Percentiles rank a stretch among this genome's conserved stretches.
These are phyloP conservation scores for Cryptocephalus moraei DNA, from an alignment of 2,888 invertebrate genomes.

Conservation along the genomic window DNA sequence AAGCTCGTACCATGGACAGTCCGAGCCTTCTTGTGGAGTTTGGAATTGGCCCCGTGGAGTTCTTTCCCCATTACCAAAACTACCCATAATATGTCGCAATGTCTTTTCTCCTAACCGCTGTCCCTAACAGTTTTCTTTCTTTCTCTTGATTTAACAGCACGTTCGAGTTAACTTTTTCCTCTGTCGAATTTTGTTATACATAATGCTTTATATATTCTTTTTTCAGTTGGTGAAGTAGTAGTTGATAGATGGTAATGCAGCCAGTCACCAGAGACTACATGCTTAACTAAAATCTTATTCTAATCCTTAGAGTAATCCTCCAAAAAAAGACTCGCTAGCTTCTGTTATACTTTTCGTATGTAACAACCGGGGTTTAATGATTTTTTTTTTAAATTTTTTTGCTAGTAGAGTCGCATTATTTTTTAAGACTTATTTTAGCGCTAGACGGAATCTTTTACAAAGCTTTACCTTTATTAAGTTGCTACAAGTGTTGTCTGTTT, in stretches of 20 bases:
- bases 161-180: no score
- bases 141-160: no score
- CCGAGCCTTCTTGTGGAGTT: slow-evolving; percentile 14
- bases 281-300: not conserved
- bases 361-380: slow-evolving; percentile 5
- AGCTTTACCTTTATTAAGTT: slow-evolving; percentile 11
- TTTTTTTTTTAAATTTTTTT: slow-evolving; percentile 9
- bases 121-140: no score
- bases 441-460: slow-evolving; percentile 6
- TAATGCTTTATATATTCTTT: slow-evolving; percentile 19
- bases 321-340: slow-evolving; percentile 25
- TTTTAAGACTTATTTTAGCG: slow-evolving; percentile 14
- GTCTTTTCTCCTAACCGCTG: no score
- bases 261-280: not conserved
- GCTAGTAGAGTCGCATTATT: slow-evolving; percentile 18
- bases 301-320: slow-evolving; percentile 9
- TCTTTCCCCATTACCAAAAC: slow-evolving; percentile 2
- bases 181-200: no score
- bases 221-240: slow-evolving; percentile 64
- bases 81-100: not conserved
- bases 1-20: slow-evolving; percentile 16
- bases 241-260: slow-evolving; percentile 55
- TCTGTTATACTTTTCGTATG: slow-evolving; percentile 11
- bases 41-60: slow-evolving; percentile 16
- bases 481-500: slow-evolving; percentile 2